phyloP scores from a whole-genome alignment of 2,888 invertebrate genomes.

The Eilema depressum region DNA sequence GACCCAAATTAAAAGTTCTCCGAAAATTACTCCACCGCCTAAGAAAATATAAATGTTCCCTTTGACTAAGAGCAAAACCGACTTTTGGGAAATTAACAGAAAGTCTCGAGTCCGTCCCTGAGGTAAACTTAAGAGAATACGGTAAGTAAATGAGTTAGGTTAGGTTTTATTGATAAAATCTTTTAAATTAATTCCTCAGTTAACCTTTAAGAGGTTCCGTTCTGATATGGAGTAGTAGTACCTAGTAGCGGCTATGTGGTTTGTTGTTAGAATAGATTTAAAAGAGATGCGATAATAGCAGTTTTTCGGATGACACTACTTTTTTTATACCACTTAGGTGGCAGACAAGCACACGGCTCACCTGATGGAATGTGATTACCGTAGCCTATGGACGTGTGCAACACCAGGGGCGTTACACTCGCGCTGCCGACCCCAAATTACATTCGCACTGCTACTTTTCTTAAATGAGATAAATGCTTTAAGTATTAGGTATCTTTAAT shows the following conservation, averaged over 20 bases:
- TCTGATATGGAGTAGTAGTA: neutral
- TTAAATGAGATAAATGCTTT: no score
- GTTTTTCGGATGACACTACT: no score
- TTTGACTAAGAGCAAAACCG: conserved; percentile 43
- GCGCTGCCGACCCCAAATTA: no score
- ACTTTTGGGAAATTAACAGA: conserved; percentile 58
- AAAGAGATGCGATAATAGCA: no score
- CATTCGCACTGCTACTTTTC: no score
- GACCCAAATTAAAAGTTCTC: conserved; percentile 36
- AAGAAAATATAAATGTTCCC: conserved; percentile 36
- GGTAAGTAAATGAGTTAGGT: conserved; percentile 26
- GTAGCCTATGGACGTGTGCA: no score
- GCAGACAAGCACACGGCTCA: no score
- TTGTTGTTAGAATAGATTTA: neutral
- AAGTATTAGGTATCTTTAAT: no score
- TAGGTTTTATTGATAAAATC: conserved; percentile 22
- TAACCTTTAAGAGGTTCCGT: neutral
- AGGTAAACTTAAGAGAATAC: conserved; percentile 44
- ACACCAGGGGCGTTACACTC: no score
- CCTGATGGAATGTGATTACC: no score
- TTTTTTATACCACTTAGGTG: no score
- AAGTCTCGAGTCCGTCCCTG: conserved; percentile 39
- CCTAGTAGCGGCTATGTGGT: neutral
- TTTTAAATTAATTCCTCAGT: neutral
- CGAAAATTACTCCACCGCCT: conserved; percentile 32